Conservation (phyloP, 2,797 vertebrate genomes). For the Periophthalmus magnuspinnatus region DNA sequence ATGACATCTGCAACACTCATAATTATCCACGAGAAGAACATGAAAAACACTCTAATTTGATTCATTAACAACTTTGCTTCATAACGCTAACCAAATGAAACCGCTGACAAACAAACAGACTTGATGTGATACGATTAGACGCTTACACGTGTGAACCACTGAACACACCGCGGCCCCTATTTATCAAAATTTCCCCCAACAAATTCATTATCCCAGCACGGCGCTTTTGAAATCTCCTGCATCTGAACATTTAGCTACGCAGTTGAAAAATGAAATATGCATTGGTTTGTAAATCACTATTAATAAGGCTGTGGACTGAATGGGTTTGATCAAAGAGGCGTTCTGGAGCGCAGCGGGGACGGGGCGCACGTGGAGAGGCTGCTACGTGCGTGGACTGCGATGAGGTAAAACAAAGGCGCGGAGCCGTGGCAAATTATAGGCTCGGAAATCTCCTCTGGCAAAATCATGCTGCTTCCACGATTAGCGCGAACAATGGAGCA, state of each 20-base stretch:
- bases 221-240: constrained; percentile 4
- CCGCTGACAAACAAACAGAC: neutral
- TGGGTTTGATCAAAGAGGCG: constrained; percentile 36
- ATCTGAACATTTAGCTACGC: neutral
- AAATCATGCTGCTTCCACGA: constrained; percentile 23
- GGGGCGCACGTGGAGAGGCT: neutral
- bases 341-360: constrained; percentile 18
- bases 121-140: neutral
- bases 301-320: constrained; percentile 30
- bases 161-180: neutral
- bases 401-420: constrained; percentile 33
- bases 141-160: neutral
- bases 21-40: no score
- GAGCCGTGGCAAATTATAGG: constrained; percentile 20
- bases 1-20: no score
- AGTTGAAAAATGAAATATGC: constrained; percentile 26
- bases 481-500: constrained; percentile 2
- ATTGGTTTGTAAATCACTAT: constrained; percentile 34
- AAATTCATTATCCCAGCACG: constrained; percentile 16
- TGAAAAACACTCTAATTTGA: no score
- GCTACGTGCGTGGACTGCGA: constrained; percentile 18
- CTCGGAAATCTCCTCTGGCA: constrained; percentile 16
- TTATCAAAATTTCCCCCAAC: constrained; percentile 17
- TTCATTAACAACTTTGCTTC: no score
- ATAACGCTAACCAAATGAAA: no score